phyloP scores from a whole-genome alignment of 2,888 invertebrate genomes.

The Macaria notata region DNA sequence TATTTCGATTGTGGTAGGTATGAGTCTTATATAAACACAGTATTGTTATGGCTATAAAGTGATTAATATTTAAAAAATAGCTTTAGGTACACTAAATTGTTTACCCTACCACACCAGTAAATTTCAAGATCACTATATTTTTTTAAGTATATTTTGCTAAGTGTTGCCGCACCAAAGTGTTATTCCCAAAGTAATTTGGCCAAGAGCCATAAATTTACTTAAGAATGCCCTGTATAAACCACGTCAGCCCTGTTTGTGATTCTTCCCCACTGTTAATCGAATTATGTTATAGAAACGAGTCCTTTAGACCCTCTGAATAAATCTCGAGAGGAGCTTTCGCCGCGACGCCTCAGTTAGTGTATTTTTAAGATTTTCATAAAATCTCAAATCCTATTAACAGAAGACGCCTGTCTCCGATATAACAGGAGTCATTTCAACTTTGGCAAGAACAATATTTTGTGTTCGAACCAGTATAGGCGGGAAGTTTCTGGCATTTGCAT shows the following conservation, averaged over 20 bases:
- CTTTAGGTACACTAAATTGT: no score
- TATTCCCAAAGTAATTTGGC: no score
- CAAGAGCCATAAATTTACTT: no score
- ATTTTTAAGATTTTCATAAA: constrained; percentile 36
- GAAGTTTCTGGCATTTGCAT: constrained; percentile 22
- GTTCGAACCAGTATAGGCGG: constrained; percentile 5
- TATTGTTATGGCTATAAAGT: no score
- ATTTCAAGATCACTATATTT: no score
- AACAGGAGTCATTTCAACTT: constrained; percentile 27
- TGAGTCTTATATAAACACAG: no score
- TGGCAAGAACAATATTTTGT: constrained; percentile 24
- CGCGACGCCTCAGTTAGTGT: constrained; percentile 29
- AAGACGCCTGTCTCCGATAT: constrained; percentile 31
- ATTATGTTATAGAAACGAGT: constrained; percentile 68
- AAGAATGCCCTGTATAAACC: constrained; percentile 10
- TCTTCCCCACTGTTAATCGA: constrained; percentile 62
- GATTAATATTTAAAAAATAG: no score
- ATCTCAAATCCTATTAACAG: constrained; percentile 36
- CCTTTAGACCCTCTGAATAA: constrained; percentile 67
- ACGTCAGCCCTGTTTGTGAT: constrained; percentile 48
- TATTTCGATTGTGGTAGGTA: no score
- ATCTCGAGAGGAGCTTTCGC: constrained; percentile 56
- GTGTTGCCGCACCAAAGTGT: no score
- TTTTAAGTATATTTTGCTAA: no score
- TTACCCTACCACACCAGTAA: no score